phyloP scores from a whole-genome alignment of 1,140 invertebrate species.

The Venustaconcha ellipsiformis region DNA sequence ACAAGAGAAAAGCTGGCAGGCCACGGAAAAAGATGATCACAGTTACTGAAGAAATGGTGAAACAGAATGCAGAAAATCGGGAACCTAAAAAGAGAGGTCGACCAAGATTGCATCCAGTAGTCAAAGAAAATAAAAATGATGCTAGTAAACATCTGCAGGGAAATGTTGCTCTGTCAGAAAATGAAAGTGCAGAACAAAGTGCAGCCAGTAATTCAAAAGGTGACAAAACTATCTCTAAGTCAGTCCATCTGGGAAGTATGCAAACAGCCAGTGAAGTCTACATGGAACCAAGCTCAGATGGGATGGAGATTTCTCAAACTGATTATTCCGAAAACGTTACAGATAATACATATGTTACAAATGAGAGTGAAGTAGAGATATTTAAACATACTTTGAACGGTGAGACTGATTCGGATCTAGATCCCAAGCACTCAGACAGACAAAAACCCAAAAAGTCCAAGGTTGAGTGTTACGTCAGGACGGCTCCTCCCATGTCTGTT shows the following conservation, averaged over 20 bases:
- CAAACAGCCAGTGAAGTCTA: background rate
- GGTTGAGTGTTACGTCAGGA: conserved; percentile 43
- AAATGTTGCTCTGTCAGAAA: background rate
- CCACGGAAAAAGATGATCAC: conserved; percentile 53
- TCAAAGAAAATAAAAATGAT: conserved; percentile 7
- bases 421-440: background rate
- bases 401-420: background rate
- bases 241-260: background rate
- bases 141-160: background rate
- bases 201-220: background rate
- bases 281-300: background rate
- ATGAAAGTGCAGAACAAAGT: background rate
- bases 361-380: background rate
- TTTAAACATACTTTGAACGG: background rate
- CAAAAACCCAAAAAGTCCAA: conserved; percentile 19
- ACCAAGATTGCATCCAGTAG: conserved; percentile 1
- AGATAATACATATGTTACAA: background rate
- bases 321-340: background rate
- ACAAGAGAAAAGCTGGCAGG: conserved; percentile 52
- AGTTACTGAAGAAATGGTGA: conserved; percentile 29
- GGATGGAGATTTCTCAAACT: background rate
- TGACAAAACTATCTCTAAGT: background rate
- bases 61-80: conserved; percentile 3
- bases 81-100: conserved; percentile 1
- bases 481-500: conserved; percentile 31